Conservation (phyloP, 2,797 vertebrate species). For the Scarus forsteni region DNA sequence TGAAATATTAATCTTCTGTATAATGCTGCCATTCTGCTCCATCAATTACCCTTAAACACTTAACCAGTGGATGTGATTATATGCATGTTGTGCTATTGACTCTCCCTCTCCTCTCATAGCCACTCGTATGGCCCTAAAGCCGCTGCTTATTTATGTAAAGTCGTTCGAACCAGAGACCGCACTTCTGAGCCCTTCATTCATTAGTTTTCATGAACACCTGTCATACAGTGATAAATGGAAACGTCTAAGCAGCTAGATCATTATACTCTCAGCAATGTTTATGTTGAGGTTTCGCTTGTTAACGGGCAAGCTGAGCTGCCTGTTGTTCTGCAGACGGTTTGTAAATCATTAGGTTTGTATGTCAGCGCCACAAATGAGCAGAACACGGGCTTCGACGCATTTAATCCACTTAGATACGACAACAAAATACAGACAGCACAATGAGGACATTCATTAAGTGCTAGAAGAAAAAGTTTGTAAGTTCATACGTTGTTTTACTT, state of each 20-base stretch:
- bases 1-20: neutral
- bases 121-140: conserved; percentile 24
- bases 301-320: conserved; percentile 6
- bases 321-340: conserved; percentile 22
- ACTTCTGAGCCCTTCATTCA: conserved; percentile 29
- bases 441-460: neutral
- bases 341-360: conserved; percentile 26
- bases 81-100: conserved; percentile 5
- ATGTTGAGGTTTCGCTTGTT: conserved; percentile 36
- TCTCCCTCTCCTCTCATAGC: neutral
- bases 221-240: conserved; percentile 41
- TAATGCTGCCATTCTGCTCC: neutral
- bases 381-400: neutral
- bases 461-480: neutral
- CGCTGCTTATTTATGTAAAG: conserved; percentile 30
- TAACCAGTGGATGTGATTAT: neutral
- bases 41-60: neutral
- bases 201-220: conserved; percentile 49
- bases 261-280: conserved; percentile 41
- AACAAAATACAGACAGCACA: neutral
- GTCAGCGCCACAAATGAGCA: conserved; percentile 16
- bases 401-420: neutral
- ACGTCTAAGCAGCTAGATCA: conserved; percentile 38
- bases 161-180: conserved; percentile 22
- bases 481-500: neutral